Evolutionary conservation across 2,888 invertebrate species (phyloP).

Genomic region (Drosophila eohydei): DNA sequence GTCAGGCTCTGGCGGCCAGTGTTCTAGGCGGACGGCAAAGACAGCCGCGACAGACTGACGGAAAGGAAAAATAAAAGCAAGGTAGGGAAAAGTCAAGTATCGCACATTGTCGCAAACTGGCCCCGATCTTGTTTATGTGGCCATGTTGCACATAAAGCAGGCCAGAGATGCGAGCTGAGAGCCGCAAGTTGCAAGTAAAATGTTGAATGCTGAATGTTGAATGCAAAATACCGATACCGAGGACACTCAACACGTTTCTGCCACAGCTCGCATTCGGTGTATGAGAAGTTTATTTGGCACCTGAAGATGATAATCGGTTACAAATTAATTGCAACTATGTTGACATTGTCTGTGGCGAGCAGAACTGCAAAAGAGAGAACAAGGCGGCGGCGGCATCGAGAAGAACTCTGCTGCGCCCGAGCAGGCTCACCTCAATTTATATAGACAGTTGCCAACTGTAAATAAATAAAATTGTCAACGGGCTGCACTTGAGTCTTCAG

Average conservation of each 20-base stretch:
- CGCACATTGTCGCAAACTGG: conserved; percentile 58
- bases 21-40: conserved; percentile 23
- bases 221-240: conserved; percentile 69
- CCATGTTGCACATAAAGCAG: conserved; percentile 79
- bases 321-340: conserved; percentile 85
- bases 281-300: conserved; percentile 84
- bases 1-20: conserved; percentile 36
- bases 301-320: conserved; percentile 85
- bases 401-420: conserved; percentile 13
- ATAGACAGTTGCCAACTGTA: conserved; percentile 79
- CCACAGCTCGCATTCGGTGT: conserved; percentile 50
- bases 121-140: conserved; percentile 74
- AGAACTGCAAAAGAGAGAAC: conserved; percentile 10
- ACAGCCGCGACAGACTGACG: conserved; percentile 6
- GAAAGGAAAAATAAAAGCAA: conserved; percentile 16
- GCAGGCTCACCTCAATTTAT: conserved; percentile 69
- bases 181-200: conserved; percentile 24
- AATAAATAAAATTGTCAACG: conserved; percentile 81
- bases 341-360: conserved; percentile 62
- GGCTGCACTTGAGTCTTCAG: conserved; percentile 63
- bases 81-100: conserved; percentile 41
- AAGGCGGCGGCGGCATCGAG: background rate
- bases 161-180: conserved; percentile 40
- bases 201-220: conserved; percentile 41
- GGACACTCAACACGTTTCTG: conserved; percentile 75